phyloP scores from a whole-genome alignment of 2,888 invertebrate genomes.

The Hipparchia semele region DNA sequence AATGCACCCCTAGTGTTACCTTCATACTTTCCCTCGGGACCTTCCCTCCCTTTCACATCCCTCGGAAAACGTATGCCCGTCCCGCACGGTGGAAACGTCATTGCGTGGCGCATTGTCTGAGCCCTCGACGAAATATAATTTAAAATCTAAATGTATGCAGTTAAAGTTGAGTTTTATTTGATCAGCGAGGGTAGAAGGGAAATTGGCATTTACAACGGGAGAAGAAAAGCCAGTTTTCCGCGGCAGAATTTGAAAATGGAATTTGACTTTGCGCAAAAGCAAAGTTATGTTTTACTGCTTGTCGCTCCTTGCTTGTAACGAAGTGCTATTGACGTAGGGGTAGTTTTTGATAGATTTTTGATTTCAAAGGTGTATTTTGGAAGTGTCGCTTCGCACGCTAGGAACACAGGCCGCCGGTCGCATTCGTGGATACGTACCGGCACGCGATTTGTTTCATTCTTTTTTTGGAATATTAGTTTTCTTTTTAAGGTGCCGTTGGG shows the following conservation, averaged over 20 bases:
- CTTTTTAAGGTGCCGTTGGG: conserved; percentile 61
- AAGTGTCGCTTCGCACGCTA: conserved; percentile 61
- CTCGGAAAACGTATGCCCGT: conserved; percentile 46
- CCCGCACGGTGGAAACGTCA: conserved; percentile 75
- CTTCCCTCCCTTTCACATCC: conserved; percentile 56
- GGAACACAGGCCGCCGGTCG: conserved; percentile 61
- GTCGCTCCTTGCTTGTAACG: conserved; percentile 23
- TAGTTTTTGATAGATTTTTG: conserved; percentile 39
- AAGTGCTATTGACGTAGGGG: conserved; percentile 48
- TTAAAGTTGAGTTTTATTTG: conserved; percentile 53
- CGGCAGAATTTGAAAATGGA: conserved; percentile 76
- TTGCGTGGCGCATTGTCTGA: conserved; percentile 81
- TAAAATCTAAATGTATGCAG: conserved; percentile 45
- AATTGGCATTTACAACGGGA: conserved; percentile 79
- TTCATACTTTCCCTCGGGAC: conserved; percentile 64
- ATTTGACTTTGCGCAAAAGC: conserved; percentile 61
- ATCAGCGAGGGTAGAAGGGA: conserved; percentile 59
- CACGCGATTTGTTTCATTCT: conserved; percentile 78
- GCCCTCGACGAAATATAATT: conserved; percentile 45
- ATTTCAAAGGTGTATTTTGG: conserved; percentile 31
- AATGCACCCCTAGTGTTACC: conserved; percentile 71
- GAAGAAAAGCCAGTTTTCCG: conserved; percentile 80
- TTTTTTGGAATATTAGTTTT: conserved; percentile 47
- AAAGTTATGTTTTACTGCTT: conserved; percentile 49
- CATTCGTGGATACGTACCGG: conserved; percentile 78